phyloP scores from a whole-genome alignment of 2,888 invertebrate genomes.

The Drosophila nr. perissopoda region DNA sequence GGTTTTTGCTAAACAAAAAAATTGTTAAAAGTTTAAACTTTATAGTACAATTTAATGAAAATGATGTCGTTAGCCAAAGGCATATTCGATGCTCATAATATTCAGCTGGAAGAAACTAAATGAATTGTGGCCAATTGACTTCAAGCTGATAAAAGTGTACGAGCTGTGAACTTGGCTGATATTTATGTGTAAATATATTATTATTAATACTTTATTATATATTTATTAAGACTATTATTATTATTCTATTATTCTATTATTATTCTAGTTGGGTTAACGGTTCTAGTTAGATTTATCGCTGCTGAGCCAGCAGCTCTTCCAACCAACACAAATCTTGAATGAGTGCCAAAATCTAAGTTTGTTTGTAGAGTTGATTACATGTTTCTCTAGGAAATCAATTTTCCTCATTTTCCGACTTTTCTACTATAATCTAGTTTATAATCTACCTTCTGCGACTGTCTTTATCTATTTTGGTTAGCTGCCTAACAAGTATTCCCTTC shows the following conservation, averaged over 20 bases:
- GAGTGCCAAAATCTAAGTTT: neutral
- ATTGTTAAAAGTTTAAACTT: neutral
- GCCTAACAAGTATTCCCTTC: neutral
- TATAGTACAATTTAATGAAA: rapidly evolving
- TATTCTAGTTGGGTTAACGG: neutral
- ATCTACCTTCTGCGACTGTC: neutral
- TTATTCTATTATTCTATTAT: neutral
- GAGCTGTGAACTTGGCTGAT: too few species aligned
- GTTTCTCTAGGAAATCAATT: neutral
- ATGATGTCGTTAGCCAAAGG: neutral
- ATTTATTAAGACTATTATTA: neutral
- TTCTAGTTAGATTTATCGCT: too few species aligned
- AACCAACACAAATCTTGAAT: neutral
- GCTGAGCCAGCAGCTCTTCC: neutral
- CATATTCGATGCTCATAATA: neutral
- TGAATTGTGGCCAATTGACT: neutral
- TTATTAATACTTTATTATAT: neutral
- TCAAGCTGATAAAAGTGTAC: too few species aligned
- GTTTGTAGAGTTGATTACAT: neutral
- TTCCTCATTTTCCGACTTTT: neutral
- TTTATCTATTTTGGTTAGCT: neutral
- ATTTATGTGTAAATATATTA: neutral
- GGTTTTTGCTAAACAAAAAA: neutral
- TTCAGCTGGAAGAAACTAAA: neutral
- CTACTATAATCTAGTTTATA: neutral